Evolutionary conservation across 2,888 invertebrate genomes (phyloP).

Genomic region (Hydropsyche betteni): DNA sequence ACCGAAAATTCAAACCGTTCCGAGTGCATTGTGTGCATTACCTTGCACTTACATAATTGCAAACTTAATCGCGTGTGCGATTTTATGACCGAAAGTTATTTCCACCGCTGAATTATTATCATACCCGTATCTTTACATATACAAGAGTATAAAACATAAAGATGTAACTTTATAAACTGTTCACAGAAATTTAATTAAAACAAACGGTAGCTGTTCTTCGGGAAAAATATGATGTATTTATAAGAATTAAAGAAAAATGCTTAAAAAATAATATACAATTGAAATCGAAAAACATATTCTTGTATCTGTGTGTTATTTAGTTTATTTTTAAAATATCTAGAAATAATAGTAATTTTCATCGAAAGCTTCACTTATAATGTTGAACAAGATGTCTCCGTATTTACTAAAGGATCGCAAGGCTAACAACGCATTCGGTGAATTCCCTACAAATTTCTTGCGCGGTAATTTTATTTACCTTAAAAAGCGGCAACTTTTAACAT

Average conservation of each 20-base stretch:
- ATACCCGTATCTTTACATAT: too few species aligned
- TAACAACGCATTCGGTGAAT: not conserved
- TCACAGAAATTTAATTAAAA: too few species aligned
- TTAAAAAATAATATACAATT: too few species aligned
- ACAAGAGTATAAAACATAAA: too few species aligned
- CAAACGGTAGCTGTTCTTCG: too few species aligned
- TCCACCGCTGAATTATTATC: too few species aligned
- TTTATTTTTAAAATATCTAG: not conserved
- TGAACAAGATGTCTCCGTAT: constrained; percentile 3
- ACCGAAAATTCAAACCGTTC: not conserved
- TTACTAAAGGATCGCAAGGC: not conserved
- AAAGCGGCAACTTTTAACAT: constrained; percentile 36
- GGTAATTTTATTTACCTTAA: constrained; percentile 16
- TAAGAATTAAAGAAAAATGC: too few species aligned
- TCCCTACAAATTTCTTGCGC: not conserved
- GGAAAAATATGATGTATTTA: too few species aligned
- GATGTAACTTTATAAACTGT: too few species aligned
- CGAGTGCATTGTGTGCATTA: constrained; percentile 12
- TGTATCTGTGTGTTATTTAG: not conserved
- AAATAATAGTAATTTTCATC: not conserved
- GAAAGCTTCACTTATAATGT: not conserved
- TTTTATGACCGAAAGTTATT: too few species aligned
- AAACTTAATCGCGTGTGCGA: constrained; percentile 9
- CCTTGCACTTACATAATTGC: not conserved
- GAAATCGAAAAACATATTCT: not conserved